A percentile compares a stretch with the other conserved stretches of the same genome.
Conservation (phyloP, 2,888 invertebrate genomes). For the Agrochola lota region DNA sequence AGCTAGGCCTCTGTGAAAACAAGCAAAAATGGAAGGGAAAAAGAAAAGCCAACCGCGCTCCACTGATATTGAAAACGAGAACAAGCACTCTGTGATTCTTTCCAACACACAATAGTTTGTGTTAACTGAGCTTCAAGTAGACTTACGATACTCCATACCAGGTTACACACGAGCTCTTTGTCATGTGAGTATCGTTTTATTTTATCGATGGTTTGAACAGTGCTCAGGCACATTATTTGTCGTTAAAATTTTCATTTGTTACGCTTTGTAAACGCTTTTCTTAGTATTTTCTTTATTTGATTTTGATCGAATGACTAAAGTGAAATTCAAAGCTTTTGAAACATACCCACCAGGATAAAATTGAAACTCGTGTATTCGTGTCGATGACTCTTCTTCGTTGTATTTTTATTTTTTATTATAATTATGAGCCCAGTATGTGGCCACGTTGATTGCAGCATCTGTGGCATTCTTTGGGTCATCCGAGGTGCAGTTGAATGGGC, state of each 20-base stretch:
- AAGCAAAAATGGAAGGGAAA: conserved; percentile 69
- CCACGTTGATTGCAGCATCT: too few species aligned
- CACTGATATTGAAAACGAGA: conserved; percentile 75
- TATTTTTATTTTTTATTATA: too few species aligned
- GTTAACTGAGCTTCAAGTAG: conserved; percentile 66
- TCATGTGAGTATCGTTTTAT: conserved; percentile 35
- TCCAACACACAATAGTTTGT: conserved; percentile 67
- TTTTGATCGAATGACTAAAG: not conserved
- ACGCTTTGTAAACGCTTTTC: not conserved
- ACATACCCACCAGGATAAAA: not conserved
- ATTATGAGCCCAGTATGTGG: too few species aligned
- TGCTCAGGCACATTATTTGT: conserved; percentile 7
- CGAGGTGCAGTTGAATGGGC: too few species aligned
- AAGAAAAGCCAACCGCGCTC: conserved; percentile 65
- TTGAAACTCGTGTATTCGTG: too few species aligned
- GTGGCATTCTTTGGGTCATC: too few species aligned
- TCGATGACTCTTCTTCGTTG: too few species aligned
- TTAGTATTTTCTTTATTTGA: not conserved
- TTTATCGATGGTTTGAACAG: conserved; percentile 26
- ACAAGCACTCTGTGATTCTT: conserved; percentile 74
- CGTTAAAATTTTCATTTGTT: conserved; percentile 13
- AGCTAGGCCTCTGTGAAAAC: conserved; percentile 73
- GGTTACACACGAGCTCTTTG: conserved; percentile 40
- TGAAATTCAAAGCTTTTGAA: not conserved
- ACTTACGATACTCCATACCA: conserved; percentile 55